Conservation (phyloP, 1,140 invertebrate species). For the Drosophila rufa region DNA sequence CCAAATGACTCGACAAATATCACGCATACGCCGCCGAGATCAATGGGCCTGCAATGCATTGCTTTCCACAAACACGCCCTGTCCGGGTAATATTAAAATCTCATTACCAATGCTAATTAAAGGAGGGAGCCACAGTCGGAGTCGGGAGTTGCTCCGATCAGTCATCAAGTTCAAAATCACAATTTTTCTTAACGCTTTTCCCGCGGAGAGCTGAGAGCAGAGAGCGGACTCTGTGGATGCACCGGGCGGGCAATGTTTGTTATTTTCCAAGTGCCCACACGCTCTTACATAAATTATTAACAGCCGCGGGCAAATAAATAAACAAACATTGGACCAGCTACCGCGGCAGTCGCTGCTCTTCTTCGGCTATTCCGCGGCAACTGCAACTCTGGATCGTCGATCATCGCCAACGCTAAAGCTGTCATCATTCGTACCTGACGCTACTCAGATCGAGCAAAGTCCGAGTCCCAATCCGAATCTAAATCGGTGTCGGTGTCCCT, state of each 20-base stretch:
- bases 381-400: conserved; percentile 63
- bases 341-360: conserved; percentile 27
- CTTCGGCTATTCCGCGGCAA: conserved; percentile 22
- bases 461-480: neutral
- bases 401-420: conserved; percentile 79
- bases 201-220: conserved; percentile 13
- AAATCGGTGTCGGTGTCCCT: conserved; percentile 30
- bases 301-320: conserved; percentile 81
- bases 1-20: conserved; percentile 68
- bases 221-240: conserved; percentile 12
- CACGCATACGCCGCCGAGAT: conserved; percentile 65
- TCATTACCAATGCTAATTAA: conserved; percentile 81
- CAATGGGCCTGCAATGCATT: conserved; percentile 30
- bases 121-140: conserved; percentile 17
- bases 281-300: conserved; percentile 83
- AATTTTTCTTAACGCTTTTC: conserved; percentile 48
- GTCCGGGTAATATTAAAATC: conserved; percentile 67
- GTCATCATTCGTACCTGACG: conserved; percentile 65
- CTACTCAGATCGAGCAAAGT: conserved; percentile 41
- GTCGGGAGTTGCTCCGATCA: conserved; percentile 3
- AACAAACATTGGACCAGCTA: conserved; percentile 70
- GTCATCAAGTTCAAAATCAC: conserved; percentile 55
- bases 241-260: conserved; percentile 64
- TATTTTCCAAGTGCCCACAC: conserved; percentile 81
- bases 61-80: conserved; percentile 73